Evolutionary conservation across 2,797 vertebrate genomes (phyloP), one percentile per base, ranked within the genome.

Genomic region (Chaetodon trifasciatus): DNA sequence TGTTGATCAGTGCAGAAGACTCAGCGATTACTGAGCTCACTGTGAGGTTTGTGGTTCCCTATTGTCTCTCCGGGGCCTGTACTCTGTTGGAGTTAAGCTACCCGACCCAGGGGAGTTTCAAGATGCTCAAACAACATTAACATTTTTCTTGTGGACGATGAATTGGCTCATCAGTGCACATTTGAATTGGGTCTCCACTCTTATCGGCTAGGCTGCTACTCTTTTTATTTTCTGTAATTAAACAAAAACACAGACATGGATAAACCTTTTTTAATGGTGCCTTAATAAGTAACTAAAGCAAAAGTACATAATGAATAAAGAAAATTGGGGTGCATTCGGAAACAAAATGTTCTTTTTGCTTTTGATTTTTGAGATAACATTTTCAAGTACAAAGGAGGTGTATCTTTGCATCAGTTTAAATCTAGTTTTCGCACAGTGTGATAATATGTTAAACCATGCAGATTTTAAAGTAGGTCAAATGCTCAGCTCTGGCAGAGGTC

Each of bases 391-490:
- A 62, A 61, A 72, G 6, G 9, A 32, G 4, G 16, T 32, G 1
- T 49, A 42, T 63, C 11, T 64, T 37, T 67, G 15, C 70, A 67
- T 78, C 23, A 28, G n/a, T 64, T 50, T 67, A 35, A 56, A 3
- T 72, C 47, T 52, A 40, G 21, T 49, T 61, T 60, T 17, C 32
- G 0, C 15, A 42, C 16, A 2, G 6, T 13, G 42, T 74, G 40
- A 44, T 55, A 50, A 50, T 42, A n/a, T 52, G 21, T 66, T 28
- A 62, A 53, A 58, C n/a, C 28, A 37, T 1, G 2, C 3, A 46
- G 58, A 74, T 74, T 32, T 47, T 49, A 60, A 80, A 82, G 53
- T 46, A 66, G 79, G 52, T 49, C 66, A 57, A 44, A 67, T 46
- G 5, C 8, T 56, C 35, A 15, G 46, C 13, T 9, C 35, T 39